Conservation (phyloP, 2,888 invertebrate species). For the Gibbula magus region DNA sequence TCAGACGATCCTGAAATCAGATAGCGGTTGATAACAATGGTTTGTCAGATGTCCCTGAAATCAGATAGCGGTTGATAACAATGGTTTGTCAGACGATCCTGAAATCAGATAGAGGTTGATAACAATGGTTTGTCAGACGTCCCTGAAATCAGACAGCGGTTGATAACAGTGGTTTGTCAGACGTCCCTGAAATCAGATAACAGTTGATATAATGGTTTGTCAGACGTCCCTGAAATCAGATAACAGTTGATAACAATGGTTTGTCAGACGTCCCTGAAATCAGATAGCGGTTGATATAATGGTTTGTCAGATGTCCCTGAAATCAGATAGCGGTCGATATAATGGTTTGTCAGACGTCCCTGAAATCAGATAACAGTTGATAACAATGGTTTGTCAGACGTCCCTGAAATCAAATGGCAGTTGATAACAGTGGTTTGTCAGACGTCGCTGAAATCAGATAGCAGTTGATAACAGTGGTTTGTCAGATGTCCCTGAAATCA, state of each 20-base stretch:
- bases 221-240: conserved; percentile 4
- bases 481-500: conserved; percentile 18
- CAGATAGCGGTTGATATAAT: conserved; percentile 53
- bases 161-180: conserved; percentile 50
- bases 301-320: conserved; percentile 32
- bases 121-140: conserved; percentile 41
- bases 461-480: conserved; percentile 56
- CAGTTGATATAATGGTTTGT: conserved; percentile 56
- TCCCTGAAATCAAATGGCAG: conserved; percentile 37
- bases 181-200: background rate
- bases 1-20: conserved; percentile 13
- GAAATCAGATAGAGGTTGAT: conserved; percentile 45
- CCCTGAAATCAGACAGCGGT: conserved; percentile 59
- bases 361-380: conserved; percentile 47
- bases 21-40: conserved; percentile 53
- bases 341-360: conserved; percentile 35
- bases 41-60: conserved; percentile 30
- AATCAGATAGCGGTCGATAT: conserved; percentile 51
- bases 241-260: conserved; percentile 52
- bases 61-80: conserved; percentile 54
- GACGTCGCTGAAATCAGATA: background rate
- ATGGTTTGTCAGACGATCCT: conserved; percentile 30
- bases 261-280: conserved; percentile 29
- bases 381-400: conserved; percentile 41
- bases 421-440: conserved; percentile 52